phyloP scores from a whole-genome alignment of 2,888 invertebrate species.

The Macropis europaea region DNA sequence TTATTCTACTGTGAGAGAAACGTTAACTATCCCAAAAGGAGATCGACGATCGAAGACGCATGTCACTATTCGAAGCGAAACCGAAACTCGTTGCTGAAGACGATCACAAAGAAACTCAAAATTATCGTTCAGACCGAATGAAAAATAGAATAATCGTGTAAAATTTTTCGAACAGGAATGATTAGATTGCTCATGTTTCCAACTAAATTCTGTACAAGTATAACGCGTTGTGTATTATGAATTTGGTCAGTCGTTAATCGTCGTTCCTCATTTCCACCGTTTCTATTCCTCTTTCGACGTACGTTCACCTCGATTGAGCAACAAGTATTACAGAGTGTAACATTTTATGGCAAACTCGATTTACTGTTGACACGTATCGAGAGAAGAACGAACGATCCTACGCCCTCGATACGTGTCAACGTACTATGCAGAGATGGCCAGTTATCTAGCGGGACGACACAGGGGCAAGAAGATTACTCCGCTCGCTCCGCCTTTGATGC shows the following conservation, averaged over 20 bases:
- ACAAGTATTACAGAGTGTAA: slow-evolving; percentile 37
- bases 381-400: not conserved
- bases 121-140: slow-evolving; percentile 1
- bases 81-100: slow-evolving; percentile 10
- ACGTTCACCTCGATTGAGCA: slow-evolving; percentile 48
- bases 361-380: slow-evolving; percentile 26
- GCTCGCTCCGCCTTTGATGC: too few relatives aligned
- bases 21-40: not conserved
- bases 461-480: too few relatives aligned
- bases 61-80: not conserved
- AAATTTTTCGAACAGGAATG: slow-evolving; percentile 4
- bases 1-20: not conserved
- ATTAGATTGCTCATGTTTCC: not conserved
- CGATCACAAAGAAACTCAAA: slow-evolving; percentile 7
- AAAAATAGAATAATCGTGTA: not conserved
- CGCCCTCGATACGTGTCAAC: slow-evolving; percentile 8
- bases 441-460: too few relatives aligned
- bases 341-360: slow-evolving; percentile 51
- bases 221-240: slow-evolving; percentile 5
- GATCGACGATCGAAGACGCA: not conserved
- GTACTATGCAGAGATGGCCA: too few relatives aligned
- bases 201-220: slow-evolving; percentile 22
- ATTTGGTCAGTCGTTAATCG: slow-evolving; percentile 41
- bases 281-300: not conserved
- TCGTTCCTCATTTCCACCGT: not conserved